Evolutionary conservation across 1,140 invertebrate genomes (phyloP).

Genomic region (Tetragonula clypearis): DNA sequence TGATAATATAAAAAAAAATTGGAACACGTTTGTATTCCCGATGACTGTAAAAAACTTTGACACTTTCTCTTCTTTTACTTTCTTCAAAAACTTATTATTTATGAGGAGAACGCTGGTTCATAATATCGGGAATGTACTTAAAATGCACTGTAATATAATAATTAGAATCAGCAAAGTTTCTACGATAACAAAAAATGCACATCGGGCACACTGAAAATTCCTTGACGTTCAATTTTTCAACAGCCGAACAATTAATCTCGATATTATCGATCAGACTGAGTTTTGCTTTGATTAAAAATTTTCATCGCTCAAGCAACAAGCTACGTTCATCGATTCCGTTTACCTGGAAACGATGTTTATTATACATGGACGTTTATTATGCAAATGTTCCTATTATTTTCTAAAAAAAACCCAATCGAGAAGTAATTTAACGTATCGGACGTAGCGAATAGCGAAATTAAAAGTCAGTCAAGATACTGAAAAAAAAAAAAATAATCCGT

Average conservation of each 20-base stretch:
- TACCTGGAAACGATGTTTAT: neutral
- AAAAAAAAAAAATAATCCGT: neutral
- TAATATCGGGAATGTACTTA: too few species aligned
- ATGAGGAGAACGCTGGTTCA: too few species aligned
- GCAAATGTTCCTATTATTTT: neutral
- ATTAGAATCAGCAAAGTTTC: neutral
- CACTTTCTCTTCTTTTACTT: too few species aligned
- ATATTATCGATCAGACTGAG: neutral
- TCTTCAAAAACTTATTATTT: too few species aligned
- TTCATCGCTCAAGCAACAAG: neutral
- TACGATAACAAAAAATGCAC: neutral
- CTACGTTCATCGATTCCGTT: neutral
- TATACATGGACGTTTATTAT: neutral
- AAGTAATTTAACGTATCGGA: neutral
- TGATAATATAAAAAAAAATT: too few species aligned
- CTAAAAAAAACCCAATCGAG: neutral
- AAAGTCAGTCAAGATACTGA: neutral
- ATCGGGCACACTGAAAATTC: neutral
- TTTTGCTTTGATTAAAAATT: neutral
- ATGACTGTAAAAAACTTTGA: too few species aligned
- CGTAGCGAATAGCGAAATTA: neutral
- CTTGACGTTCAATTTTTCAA: neutral
- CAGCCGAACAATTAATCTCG: neutral
- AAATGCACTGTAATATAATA: neutral
- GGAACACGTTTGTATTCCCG: too few species aligned